Percentiles rank a stretch among this genome's conserved stretches.
phyloP scores from a whole-genome alignment of 2,888 invertebrate genomes.

The Panopea generosa region DNA sequence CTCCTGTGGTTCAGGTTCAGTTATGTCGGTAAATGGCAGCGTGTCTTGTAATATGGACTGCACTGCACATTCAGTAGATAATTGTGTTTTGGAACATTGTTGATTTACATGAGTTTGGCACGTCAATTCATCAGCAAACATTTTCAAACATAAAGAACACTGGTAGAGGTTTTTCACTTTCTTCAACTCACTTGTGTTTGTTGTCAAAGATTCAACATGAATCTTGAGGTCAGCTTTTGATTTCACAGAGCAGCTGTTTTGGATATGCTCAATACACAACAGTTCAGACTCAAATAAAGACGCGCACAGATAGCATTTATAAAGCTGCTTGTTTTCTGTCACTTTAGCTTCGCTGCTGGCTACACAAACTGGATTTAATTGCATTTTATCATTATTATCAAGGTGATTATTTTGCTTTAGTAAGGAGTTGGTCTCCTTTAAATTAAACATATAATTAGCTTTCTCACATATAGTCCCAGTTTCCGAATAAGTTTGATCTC shows the following conservation, averaged over 20 bases:
- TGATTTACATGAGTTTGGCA: slow-evolving; percentile 43
- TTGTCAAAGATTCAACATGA: not conserved
- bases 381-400: no score
- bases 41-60: slow-evolving; percentile 13
- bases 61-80: slow-evolving; percentile 12
- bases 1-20: not conserved
- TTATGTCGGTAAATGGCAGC: not conserved
- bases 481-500: no score
- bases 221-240: not conserved
- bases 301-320: slow-evolving; percentile 43
- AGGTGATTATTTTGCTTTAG: no score
- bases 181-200: not conserved
- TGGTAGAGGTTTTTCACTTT: slow-evolving; percentile 47
- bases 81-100: slow-evolving; percentile 22
- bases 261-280: slow-evolving; percentile 45
- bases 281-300: slow-evolving; percentile 36
- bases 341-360: no score
- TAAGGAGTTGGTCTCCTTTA: no score
- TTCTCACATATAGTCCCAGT: no score
- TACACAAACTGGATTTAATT: no score
- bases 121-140: slow-evolving; percentile 40
- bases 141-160: slow-evolving; percentile 45
- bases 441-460: no score
- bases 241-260: slow-evolving; percentile 30
- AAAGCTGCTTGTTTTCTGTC: slow-evolving; percentile 19